phyloP scores from a whole-genome alignment of 2,888 invertebrate genomes.

The Meliscaeva auricollis region DNA sequence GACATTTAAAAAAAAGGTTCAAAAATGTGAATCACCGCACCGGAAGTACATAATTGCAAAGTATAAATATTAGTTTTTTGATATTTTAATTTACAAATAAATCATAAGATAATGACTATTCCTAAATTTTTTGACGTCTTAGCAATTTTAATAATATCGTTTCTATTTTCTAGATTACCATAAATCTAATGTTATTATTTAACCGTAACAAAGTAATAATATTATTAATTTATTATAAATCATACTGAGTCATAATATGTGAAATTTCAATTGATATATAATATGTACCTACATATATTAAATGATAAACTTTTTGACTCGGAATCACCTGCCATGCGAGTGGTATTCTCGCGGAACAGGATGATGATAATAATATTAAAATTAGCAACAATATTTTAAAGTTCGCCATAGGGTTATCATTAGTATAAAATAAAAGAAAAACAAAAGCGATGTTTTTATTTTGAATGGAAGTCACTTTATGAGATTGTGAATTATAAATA shows the following conservation, averaged over 20 bases:
- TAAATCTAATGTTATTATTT: too few relatives aligned
- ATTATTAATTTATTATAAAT: too few relatives aligned
- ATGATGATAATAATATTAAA: slow-evolving; percentile 42
- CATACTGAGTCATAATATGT: neutral
- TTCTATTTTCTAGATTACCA: too few relatives aligned
- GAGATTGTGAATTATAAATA: neutral
- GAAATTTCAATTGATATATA: neutral
- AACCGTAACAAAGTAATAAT: too few relatives aligned
- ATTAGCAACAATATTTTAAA: slow-evolving; percentile 53
- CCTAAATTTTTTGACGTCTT: too few relatives aligned
- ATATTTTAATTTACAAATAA: too few relatives aligned
- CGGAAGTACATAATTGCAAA: too few relatives aligned
- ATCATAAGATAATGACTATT: too few relatives aligned
- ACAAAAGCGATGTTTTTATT: slow-evolving; percentile 1
- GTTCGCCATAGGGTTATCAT: slow-evolving; percentile 58
- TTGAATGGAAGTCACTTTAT: slow-evolving; percentile 10
- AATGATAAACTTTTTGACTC: slow-evolving; percentile 44
- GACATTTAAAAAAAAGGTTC: too few relatives aligned
- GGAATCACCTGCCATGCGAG: slow-evolving; percentile 47
- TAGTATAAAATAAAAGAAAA: slow-evolving; percentile 9
- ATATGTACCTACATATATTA: neutral
- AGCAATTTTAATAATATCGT: too few relatives aligned
- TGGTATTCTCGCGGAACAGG: slow-evolving; percentile 32
- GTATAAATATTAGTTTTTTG: too few relatives aligned
- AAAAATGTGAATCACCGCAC: too few relatives aligned